Evolutionary conservation across 2,113 vertebrate species (phyloP).

Genomic region (Psettodes erumei): DNA sequence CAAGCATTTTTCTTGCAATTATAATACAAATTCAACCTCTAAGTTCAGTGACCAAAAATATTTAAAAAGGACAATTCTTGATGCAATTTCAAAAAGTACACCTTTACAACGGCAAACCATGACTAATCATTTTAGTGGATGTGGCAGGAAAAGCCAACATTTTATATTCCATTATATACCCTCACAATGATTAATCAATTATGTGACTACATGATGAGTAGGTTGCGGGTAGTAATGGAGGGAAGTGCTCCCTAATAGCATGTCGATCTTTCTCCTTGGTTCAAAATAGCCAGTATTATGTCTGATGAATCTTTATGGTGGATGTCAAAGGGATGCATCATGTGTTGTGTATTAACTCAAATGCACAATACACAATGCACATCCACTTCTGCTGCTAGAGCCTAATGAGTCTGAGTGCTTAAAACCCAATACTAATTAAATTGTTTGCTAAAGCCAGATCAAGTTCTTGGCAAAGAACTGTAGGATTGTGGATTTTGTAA

Average conservation of each 20-base stretch:
- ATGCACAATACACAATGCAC: conserved; percentile 2
- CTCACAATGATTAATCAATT: conserved; percentile 65
- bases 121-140: conserved; percentile 24
- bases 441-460: conserved; percentile 34
- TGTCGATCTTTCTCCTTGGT: conserved; percentile 20
- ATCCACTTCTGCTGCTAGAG: conserved; percentile 16
- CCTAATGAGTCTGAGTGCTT: conserved; percentile 51
- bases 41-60: not conserved
- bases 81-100: not conserved
- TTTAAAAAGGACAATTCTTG: not conserved
- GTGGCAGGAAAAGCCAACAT: conserved; percentile 1
- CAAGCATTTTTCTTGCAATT: not conserved
- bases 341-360: conserved; percentile 32
- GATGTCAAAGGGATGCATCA: not conserved
- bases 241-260: conserved; percentile 69
- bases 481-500: conserved; percentile 28
- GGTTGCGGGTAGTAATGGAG: conserved; percentile 72
- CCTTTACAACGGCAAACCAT: not conserved
- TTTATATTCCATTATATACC: conserved; percentile 33
- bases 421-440: conserved; percentile 54
- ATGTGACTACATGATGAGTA: conserved; percentile 46
- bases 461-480: conserved; percentile 13
- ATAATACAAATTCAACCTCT: not conserved
- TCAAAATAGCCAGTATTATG: conserved; percentile 29
- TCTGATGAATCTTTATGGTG: conserved; percentile 24